Base-by-base conservation (phyloP, 2,113 vertebrate genomes). In the Casuarius casuarius region DNA sequence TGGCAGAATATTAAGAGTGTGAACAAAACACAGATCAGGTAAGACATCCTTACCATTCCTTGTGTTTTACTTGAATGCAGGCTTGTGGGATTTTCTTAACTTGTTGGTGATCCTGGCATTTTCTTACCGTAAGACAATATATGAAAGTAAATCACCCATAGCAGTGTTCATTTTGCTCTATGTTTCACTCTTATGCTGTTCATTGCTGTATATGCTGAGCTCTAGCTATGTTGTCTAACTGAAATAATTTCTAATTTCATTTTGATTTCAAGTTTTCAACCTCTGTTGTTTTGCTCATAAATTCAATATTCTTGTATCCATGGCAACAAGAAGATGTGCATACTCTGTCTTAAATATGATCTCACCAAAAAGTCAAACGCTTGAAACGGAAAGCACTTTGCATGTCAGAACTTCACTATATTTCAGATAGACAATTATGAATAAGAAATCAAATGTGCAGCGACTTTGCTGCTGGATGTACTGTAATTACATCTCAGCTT, bases 341-440 rank as follows among this genome's bases (percentile, higher is more conserved):
- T 72, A 78, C 22, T 93, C 40, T 94, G 19, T 89, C 79, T 90
- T 91, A 89, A 92, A 84, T 81, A 89, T 87, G 92, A 75, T 58
- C 68, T 83, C 33, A 68, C 73, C 78, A 84, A 91, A 87, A 93
- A 90, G 38, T 81, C 73, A 95, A 78, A 48, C 3, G 4, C 68
- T 86, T 93, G 52, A 95, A 94, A 91, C 67, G 51, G 61, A 83
- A 95, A 95, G 68, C 63, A 59, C 51, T 90, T 93, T 82, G 20
- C 33, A 38, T 90, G 68, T 79, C 87, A 92, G 68, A 91, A 78
- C 58, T 90, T 93, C 52, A 35, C 61, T 84, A 29, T 62, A 73
- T 89, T 94, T 96, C 74, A 87, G 58, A 91, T 6, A 79, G 67
- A 87, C 33, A 89, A 68, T 90, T 92, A 95, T 68, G 78, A 96